Conservation (phyloP, 2,113 vertebrate genomes). For the Chloropsis hardwickii region DNA sequence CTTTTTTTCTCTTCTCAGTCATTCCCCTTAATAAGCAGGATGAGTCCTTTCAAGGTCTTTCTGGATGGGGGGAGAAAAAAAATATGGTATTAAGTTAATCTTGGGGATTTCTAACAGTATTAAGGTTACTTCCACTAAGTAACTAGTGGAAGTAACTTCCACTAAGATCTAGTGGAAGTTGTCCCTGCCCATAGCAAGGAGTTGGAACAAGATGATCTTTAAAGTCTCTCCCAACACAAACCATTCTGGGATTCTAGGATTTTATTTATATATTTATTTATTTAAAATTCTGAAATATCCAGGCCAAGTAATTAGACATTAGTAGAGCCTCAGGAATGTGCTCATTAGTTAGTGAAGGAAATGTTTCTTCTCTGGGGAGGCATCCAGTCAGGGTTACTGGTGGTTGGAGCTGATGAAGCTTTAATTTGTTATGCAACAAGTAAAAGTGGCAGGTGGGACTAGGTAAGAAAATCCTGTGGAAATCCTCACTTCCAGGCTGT, state of each 20-base stretch:
- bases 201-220: background rate
- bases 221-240: background rate
- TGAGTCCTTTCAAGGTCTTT: constrained; percentile 4
- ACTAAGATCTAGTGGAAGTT: background rate
- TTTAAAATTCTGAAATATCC: background rate
- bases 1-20: background rate
- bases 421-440: background rate
- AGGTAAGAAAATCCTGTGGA: background rate
- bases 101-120: background rate
- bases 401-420: background rate
- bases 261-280: background rate
- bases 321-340: background rate
- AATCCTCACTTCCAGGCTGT: background rate
- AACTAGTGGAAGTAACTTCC: too few species aligned
- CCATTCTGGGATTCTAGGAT: background rate
- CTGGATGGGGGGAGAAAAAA: background rate
- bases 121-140: background rate
- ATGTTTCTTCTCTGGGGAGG: background rate
- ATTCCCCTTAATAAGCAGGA: background rate
- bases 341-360: background rate
- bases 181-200: background rate
- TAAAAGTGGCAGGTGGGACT: background rate
- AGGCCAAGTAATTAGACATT: background rate
- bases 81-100: background rate
- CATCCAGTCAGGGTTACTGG: background rate